Base-by-base conservation (phyloP, 2,113 vertebrate genomes). In the Calyptomena viridis region DNA sequence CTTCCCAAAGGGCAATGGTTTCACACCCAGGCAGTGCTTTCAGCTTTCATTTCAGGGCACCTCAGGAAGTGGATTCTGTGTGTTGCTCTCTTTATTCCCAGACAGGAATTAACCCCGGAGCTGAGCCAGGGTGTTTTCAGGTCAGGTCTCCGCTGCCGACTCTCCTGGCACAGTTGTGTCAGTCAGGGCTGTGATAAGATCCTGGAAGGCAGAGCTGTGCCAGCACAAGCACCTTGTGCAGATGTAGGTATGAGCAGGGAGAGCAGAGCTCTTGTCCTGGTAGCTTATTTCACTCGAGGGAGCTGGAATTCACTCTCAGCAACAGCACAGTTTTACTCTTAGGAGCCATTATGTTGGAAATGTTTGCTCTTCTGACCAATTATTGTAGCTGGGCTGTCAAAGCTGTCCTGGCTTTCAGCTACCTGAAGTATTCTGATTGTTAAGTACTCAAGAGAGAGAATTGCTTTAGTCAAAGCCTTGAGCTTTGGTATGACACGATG, bases 81-180 rank as follows among this genome's bases (percentile, higher is more conserved):
- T 49, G 28, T 71, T 0, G 1, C 13, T 64, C 15, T 53, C n/a
- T 68, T 64, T 44, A 28, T 62, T 62, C 37, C 50, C 6, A 40
- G 68, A 7, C 0, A 0, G 8, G 12, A 23, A 23, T 74, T 62
- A 89, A 77, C 42, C 44, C 59, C 0, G 0, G 40, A 86, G 55
- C 40, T 40, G 40, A 89, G n/a, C 21, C 42, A 59, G 55, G 44
- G 40, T 85, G 55, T 68, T 80, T 64, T 73, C 75, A 73, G 84
- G 73, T 69, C 84, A 71, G 68, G 77, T 42, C 27, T 94, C 47
- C 15, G 39, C 33, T 75, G 35, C 31, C 0, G 1, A 46, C 60
- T 35, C 71, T 75, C 53, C 79, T 5, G 6, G 71, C 79, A 73
- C 44, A 52, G 67, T 52, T 74, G 68, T 87, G 68, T 71, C 94